Base-by-base conservation (phyloP, 2,888 invertebrate species). In the Blastobasis lacticolella region DNA sequence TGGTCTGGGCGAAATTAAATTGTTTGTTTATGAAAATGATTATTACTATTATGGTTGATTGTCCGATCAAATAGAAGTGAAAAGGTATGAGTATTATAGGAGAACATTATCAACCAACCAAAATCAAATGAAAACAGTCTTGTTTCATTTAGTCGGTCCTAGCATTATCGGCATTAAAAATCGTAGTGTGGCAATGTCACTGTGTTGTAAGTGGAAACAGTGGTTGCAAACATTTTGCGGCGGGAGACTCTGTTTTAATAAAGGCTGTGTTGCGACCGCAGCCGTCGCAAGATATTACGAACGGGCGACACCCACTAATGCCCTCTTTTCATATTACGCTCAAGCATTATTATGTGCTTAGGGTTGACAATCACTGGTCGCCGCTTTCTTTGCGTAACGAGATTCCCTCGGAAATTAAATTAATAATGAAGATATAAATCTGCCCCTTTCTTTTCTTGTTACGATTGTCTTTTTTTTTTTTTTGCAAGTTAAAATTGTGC, bases 201-300 rank as follows among this genome's bases (percentile, higher is more conserved):
- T 23, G 23, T 1, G 23, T 23, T 23, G 23, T 23, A 23, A 23
- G 23, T 23, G 23, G 23, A 23, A 23, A 38, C 49, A 37, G 37
- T 67, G 73, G 63, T 76, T 78, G 82, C 71, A 83, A 81, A 78
- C 77, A 72, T 76, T 84, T 78, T 81, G 85, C 58, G 86, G 85
- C 70, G 68, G 72, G 78, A 83, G 81, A 85, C 85, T 85, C 82
- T 82, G 85, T 85, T 87, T 86, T 86, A 86, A 87, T 86, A 86
- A 86, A 86, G 79, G 83, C 75, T 67, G 73, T 73, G 73, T 75
- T 75, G 78, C 72, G 70, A 68, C 71, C 70, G 69, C 86, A 82
- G 83, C 82, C 81, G 84, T 78, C 78, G 80, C 81, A 62, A 42
- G n/a, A 42, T 82, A 85, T 83, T 83, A 78, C 74, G 64, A 63